Percentiles rank a stretch among this genome's conserved stretches.
Conservation (phyloP, 2,797 vertebrate species). For the Acanthiza pusilla region DNA sequence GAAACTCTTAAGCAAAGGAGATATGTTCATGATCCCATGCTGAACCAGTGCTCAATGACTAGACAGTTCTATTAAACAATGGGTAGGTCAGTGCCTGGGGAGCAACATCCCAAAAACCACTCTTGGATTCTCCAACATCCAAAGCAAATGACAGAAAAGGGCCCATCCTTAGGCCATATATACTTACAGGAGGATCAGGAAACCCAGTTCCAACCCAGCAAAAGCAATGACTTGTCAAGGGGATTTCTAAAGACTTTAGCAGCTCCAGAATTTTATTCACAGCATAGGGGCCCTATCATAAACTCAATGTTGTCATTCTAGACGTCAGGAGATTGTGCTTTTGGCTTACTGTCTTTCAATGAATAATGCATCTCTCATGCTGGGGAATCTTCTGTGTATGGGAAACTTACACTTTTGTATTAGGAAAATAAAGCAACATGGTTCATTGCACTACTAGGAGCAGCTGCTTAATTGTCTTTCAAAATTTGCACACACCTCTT, state of each 20-base stretch:
- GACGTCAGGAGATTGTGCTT: not conserved
- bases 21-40: not conserved
- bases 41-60: not conserved
- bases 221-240: not conserved
- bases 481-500: not conserved
- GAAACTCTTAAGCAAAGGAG: not conserved
- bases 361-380: not conserved
- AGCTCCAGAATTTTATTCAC: not conserved
- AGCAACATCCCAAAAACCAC: not conserved
- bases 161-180: not conserved
- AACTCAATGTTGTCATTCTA: not conserved
- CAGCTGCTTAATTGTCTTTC: not conserved
- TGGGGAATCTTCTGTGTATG: not conserved
- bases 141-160: not conserved
- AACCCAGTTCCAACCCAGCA: not conserved
- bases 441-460: not conserved
- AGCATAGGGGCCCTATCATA: not conserved
- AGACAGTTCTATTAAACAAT: not conserved
- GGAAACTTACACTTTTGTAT: not conserved
- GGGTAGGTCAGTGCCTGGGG: not conserved
- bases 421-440: not conserved
- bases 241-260: not conserved
- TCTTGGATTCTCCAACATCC: not conserved
- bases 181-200: not conserved
- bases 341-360: not conserved